Conservation (phyloP, 2,797 vertebrate species). For the Eupleurogrammus muticus region DNA sequence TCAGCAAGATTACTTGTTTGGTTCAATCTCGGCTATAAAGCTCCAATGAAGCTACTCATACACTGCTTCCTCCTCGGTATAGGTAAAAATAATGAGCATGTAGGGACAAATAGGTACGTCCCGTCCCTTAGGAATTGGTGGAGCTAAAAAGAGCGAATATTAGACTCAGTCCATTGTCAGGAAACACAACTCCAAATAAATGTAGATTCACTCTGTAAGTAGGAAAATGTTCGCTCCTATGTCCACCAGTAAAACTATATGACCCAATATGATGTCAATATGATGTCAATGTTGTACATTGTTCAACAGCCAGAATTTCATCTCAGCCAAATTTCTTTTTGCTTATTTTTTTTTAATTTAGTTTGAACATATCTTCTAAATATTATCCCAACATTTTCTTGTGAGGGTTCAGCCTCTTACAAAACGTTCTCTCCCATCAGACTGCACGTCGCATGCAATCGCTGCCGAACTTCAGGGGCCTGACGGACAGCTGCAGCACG, state of each 20-base stretch:
- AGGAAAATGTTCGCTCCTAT: background rate
- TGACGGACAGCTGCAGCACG: slow-evolving; percentile 41
- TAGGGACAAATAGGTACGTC: background rate
- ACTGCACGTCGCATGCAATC: background rate
- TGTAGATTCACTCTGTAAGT: background rate
- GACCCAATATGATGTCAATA: background rate
- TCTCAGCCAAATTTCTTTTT: background rate
- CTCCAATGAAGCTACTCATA: background rate
- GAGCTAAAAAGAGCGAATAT: background rate
- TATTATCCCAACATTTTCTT: background rate
- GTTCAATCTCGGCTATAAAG: background rate
- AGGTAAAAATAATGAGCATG: too few relatives aligned
- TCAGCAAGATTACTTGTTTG: background rate
- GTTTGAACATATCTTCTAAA: background rate
- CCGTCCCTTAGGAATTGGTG: background rate
- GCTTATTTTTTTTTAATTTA: background rate
- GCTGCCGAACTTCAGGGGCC: slow-evolving; percentile 35
- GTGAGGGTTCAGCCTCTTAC: background rate
- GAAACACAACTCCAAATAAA: background rate
- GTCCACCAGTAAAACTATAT: background rate
- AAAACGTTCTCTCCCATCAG: background rate
- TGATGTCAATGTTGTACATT: background rate
- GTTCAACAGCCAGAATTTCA: background rate
- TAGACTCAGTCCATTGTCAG: too few relatives aligned
- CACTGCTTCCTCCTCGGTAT: too few relatives aligned